These are phyloP conservation scores for Ornithoptera alexandrae DNA, from an alignment of 2,888 invertebrate species.

Conservation along the genomic window DNA sequence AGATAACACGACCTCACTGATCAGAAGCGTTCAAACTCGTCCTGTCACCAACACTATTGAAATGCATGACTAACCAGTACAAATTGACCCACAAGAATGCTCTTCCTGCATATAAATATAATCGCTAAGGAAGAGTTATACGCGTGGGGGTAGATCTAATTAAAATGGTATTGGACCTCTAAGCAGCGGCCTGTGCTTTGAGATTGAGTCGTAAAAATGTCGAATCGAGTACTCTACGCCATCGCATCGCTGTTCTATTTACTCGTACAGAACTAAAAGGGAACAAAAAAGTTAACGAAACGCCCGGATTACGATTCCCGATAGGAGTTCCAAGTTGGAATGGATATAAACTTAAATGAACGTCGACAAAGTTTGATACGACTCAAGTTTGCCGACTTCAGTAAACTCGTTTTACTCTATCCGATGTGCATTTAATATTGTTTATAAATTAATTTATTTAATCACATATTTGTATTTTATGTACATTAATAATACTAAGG, in stretches of 20 bases:
- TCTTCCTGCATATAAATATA: conserved; percentile 36
- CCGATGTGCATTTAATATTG: conserved; percentile 12
- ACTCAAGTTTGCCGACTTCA: conserved; percentile 54
- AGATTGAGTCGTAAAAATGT: conserved; percentile 80
- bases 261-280: conserved; percentile 52
- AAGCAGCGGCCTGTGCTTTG: conserved; percentile 65
- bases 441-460: conserved; percentile 6
- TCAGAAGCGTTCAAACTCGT: conserved; percentile 65
- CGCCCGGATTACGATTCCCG: conserved; percentile 48
- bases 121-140: conserved; percentile 33
- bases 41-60: conserved; percentile 65
- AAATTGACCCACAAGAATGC: conserved; percentile 47
- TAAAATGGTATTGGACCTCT: conserved; percentile 63
- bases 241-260: conserved; percentile 69
- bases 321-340: conserved; percentile 50
- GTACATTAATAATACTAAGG: background rate
- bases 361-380: conserved; percentile 48
- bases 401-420: conserved; percentile 30
- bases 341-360: conserved; percentile 58
- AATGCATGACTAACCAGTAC: conserved; percentile 51
- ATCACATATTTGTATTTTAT: background rate
- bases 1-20: conserved; percentile 69
- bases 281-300: conserved; percentile 55
- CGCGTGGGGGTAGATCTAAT: conserved; percentile 50
- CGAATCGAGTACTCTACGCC: conserved; percentile 67